phyloP scores from a whole-genome alignment of 1,140 invertebrate species.

The Aphelenchoides avenae region DNA sequence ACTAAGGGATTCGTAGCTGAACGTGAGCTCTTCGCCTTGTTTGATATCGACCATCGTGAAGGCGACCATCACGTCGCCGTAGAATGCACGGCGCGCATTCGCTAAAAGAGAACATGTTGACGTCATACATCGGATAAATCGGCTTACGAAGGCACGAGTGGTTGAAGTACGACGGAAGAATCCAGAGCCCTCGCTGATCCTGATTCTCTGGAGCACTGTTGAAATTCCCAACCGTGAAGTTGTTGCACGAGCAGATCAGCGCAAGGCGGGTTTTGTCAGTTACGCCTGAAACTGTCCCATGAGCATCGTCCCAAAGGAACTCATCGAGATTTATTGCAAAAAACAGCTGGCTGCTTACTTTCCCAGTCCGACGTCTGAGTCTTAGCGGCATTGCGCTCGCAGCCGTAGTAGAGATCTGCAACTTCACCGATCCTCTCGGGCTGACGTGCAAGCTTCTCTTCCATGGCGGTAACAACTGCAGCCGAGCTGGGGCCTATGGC shows the following conservation, averaged over 20 bases:
- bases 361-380: too few species aligned
- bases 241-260: not conserved
- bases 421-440: not conserved
- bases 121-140: too few species aligned
- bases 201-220: too few species aligned
- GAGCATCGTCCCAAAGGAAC: not conserved
- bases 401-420: not conserved
- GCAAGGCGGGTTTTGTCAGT: not conserved
- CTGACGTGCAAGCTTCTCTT: not conserved
- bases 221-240: too few species aligned
- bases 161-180: conserved; percentile 1
- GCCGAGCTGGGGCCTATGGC: not conserved
- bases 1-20: too few species aligned
- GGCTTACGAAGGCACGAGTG: conserved; percentile 5
- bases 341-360: not conserved
- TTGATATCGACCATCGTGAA: not conserved
- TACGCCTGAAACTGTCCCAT: not conserved
- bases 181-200: conserved; percentile 2
- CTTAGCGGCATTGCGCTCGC: not conserved
- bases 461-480: not conserved
- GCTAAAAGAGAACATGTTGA: not conserved
- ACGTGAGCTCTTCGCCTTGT: conserved; percentile 3
- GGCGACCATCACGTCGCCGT: conserved; percentile 2
- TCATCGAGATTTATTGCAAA: not conserved
- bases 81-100: conserved; percentile 2